Percentiles rank a stretch among this genome's conserved stretches.
These are phyloP conservation scores for Helobdella robusta DNA, from an alignment of 2,888 invertebrate species.

Conservation along the genomic window DNA sequence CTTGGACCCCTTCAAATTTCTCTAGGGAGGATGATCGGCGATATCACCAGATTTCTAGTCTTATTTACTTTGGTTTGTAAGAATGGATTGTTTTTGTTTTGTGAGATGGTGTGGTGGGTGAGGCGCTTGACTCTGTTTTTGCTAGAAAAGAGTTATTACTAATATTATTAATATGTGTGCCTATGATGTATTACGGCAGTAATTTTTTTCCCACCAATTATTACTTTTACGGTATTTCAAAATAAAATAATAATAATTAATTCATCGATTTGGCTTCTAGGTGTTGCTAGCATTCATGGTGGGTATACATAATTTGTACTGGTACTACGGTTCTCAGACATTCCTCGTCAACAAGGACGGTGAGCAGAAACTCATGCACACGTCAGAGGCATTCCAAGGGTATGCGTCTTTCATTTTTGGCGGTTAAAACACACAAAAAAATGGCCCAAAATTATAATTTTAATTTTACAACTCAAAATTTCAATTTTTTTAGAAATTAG, in stretches of 20 bases:
- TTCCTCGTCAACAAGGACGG: constrained; percentile 39
- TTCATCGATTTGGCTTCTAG: constrained; percentile 27
- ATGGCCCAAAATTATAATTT: background rate
- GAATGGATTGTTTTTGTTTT: too few species aligned
- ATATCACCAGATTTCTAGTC: constrained; percentile 49
- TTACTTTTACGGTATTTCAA: too few species aligned
- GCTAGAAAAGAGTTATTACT: background rate
- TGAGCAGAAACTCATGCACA: constrained; percentile 39
- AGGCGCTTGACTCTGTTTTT: too few species aligned
- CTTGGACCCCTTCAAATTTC: constrained; percentile 50
- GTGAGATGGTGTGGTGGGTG: too few species aligned
- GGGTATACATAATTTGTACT: constrained; percentile 49
- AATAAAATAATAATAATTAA: too few species aligned
- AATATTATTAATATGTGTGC: too few species aligned
- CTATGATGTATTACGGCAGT: too few species aligned
- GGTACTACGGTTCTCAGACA: constrained; percentile 49
- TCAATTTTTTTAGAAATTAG: too few species aligned
- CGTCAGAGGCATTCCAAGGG: constrained; percentile 49
- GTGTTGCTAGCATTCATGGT: constrained; percentile 49
- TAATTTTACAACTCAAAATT: too few species aligned
- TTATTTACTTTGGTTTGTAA: constrained; percentile 46
- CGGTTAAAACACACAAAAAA: too few species aligned
- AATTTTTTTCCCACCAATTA: too few species aligned
- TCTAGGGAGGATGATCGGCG: constrained; percentile 48
- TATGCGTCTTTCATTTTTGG: constrained; percentile 32